A percentile compares a stretch with the other conserved stretches of the same genome.
Conservation (phyloP, 53 echinoderm and acorn worm genomes). For the Crossaster papposus region DNA sequence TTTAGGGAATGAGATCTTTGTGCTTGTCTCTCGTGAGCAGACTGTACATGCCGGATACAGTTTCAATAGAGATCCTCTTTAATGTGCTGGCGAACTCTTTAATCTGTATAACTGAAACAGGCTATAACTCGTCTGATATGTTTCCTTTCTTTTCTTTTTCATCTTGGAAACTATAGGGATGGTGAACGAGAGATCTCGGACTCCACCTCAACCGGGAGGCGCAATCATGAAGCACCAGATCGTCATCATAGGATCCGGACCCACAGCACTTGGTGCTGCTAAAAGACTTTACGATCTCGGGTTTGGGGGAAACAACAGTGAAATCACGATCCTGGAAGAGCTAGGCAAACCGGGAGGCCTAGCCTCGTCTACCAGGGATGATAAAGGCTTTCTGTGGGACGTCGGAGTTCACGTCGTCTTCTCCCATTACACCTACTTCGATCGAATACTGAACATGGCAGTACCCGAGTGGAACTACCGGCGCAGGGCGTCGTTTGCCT, state of each 20-base stretch:
- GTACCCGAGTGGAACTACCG: constrained; percentile 59
- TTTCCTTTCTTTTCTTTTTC: too few species aligned
- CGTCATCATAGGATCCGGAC: constrained; percentile 30
- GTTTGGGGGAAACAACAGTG: background rate
- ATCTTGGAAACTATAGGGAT: too few species aligned
- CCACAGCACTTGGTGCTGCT: constrained; percentile 57
- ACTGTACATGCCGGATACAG: too few species aligned
- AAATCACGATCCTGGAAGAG: constrained; percentile 47
- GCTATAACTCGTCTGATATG: too few species aligned
- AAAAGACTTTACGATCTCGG: constrained; percentile 36
- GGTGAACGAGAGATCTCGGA: too few species aligned
- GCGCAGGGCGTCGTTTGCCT: constrained; percentile 50
- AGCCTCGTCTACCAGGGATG: background rate
- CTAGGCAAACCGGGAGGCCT: constrained; percentile 32
- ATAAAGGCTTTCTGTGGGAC: background rate
- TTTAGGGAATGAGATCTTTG: too few species aligned
- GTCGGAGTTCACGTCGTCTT: constrained; percentile 1
- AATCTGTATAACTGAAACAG: too few species aligned
- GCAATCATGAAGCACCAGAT: too few species aligned
- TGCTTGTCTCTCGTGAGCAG: too few species aligned
- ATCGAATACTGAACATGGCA: constrained; percentile 13
- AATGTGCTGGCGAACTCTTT: too few species aligned
- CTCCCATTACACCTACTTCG: constrained; percentile 3
- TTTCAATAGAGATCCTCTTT: too few species aligned
- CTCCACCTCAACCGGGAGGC: too few species aligned